Evolutionary conservation across 53 echinoderm and acorn worm species (phyloP).

Genomic region (Echinarachnius parma): DNA sequence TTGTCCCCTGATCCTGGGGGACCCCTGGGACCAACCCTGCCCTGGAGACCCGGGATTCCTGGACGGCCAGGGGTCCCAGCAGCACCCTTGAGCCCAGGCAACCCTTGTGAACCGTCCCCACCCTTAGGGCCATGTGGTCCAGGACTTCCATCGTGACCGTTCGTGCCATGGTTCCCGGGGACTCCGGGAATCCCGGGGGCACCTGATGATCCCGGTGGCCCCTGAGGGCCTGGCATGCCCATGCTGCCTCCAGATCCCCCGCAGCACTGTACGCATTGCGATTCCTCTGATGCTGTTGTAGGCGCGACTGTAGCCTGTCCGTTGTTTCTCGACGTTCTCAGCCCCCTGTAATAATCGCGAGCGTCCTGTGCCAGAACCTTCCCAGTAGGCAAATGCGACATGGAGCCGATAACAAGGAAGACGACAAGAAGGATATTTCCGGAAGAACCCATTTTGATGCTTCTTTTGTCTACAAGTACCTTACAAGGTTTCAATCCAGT

Average conservation of each 20-base stretch:
- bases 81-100: conserved; percentile 45
- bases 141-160: conserved; percentile 61
- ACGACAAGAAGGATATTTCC: no score
- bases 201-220: conserved; percentile 61
- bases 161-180: conserved; percentile 74
- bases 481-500: no score
- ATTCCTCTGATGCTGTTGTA: conserved; percentile 1
- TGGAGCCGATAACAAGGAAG: no score
- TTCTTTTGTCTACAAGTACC: no score
- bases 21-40: conserved; percentile 60
- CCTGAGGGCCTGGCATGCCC: conserved; percentile 58
- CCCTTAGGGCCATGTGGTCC: conserved; percentile 66
- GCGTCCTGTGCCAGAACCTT: no score
- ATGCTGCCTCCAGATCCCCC: conserved; percentile 4
- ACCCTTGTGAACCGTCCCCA: conserved; percentile 52
- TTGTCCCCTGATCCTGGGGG: conserved; percentile 44
- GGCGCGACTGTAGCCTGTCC: not conserved
- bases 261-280: conserved; percentile 50
- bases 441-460: no score
- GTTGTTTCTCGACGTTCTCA: not conserved
- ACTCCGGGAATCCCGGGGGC: conserved; percentile 65
- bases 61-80: conserved; percentile 46
- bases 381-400: no score
- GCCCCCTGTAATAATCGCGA: no score
- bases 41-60: conserved; percentile 59